Percentiles rank a stretch among this genome's conserved stretches.
Evolutionary conservation across 2,797 vertebrate genomes (phyloP).

Genomic region (Pangasius djambal): DNA sequence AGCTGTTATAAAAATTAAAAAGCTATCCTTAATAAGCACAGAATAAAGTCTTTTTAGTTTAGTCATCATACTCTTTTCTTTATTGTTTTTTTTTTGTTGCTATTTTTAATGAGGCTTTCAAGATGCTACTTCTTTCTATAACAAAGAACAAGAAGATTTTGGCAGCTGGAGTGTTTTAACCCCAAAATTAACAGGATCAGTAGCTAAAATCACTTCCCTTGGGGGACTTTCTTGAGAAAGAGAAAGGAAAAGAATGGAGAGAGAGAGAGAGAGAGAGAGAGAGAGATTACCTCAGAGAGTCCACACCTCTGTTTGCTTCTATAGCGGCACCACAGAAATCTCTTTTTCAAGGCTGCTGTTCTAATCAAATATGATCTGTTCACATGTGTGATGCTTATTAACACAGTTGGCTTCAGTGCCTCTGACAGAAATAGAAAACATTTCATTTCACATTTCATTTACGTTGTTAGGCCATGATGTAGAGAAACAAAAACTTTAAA

Average conservation of each 20-base stretch:
- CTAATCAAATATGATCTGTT: conserved; percentile 73
- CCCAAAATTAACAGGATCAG: conserved; percentile 65
- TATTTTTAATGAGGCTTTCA: conserved; percentile 39
- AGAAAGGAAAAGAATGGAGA: neutral
- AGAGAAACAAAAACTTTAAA: neutral
- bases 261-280: conserved; percentile 56
- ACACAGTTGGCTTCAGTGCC: conserved; percentile 55
- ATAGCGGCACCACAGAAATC: conserved; percentile 66
- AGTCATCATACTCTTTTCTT: conserved; percentile 14
- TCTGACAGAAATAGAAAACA: conserved; percentile 47
- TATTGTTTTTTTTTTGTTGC: neutral
- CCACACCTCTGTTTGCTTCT: conserved; percentile 72
- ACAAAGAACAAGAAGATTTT: conserved; percentile 63
- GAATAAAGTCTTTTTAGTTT: conserved; percentile 56
- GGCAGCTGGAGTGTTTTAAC: conserved; percentile 63
- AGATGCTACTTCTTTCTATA: conserved; percentile 55
- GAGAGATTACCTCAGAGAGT: conserved; percentile 67
- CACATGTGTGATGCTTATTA: conserved; percentile 64
- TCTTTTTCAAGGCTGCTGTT: conserved; percentile 61
- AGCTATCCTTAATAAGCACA: conserved; percentile 58
- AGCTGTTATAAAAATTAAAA: conserved; percentile 64
- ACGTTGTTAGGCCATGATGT: conserved; percentile 41
- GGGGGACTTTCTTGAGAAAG: conserved; percentile 7
- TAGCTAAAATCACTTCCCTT: conserved; percentile 64
- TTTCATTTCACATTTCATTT: conserved; percentile 55